Evolutionary conservation across 2,113 vertebrate genomes (phyloP), one percentile per base, ranked within the genome.

Genomic region (Okapia johnstoni): DNA sequence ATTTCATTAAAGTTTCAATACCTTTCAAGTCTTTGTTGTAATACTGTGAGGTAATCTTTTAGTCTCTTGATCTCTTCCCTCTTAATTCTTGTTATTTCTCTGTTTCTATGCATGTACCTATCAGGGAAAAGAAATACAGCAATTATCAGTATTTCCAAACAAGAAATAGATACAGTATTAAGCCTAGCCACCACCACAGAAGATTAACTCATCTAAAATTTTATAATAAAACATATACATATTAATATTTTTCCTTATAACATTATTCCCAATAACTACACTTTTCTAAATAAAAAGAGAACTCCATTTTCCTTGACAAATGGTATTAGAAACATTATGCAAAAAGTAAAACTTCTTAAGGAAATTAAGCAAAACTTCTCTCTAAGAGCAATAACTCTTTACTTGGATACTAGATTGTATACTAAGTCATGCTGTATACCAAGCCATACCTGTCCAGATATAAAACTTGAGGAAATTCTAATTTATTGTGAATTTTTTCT

Each of bases 401-500:
- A 77, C 21, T 79, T 89, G 36, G 14, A 88, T 77, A 88, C 17
- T 85, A 57, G 83, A 88, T 14, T 61, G 15, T 66, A 66, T 63
- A 85, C 12, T 25, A 95, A 85, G 17, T 66, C 54, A 81, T 66
- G 5, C 2, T 79, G 3, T 48, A 85, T 36, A 43, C 3, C 19
- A 97, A 92, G 98, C 80, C 60, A 2, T 98, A 99, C 99, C 99
- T 99, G 99, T 99, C 99, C 99, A 99, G 99, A 98, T 99, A 99
- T 73, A 99, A 99, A 99, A 99, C 98, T 17, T 99, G 99, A 92
- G 99, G 99, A 98, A 99, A 99, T 99, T 99, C 99, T 79, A 99
- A 99, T 98, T 99, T 99, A 98, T 99, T 99, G 98, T 99, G 99
- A 98, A 99, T 99, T 99, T 99, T 99, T 99, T 99, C 99, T n/a